Conservation (phyloP, 2,888 invertebrate genomes). For the Drosophila acutilabella region DNA sequence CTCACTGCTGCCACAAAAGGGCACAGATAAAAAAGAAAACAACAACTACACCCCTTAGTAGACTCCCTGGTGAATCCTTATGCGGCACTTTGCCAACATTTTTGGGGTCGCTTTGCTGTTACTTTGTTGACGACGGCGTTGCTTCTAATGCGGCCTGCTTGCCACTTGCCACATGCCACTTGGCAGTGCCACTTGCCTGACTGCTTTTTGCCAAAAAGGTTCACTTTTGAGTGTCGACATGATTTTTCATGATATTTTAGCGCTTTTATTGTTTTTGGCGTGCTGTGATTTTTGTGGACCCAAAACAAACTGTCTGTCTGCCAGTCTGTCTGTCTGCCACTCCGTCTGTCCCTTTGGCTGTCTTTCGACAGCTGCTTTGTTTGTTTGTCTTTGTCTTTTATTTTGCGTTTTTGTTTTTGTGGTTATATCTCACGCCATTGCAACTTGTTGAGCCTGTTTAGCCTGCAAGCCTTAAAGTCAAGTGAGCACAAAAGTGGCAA, state of each 20-base stretch:
- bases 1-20: neutral
- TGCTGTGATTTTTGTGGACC: slow-evolving; percentile 62
- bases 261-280: slow-evolving; percentile 77
- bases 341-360: slow-evolving; percentile 11
- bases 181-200: slow-evolving; percentile 7
- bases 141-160: slow-evolving; percentile 66
- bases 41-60: slow-evolving; percentile 14
- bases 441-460: slow-evolving; percentile 63
- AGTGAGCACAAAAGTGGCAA: slow-evolving; percentile 65
- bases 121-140: slow-evolving; percentile 53
- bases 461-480: slow-evolving; percentile 66
- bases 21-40: slow-evolving; percentile 4
- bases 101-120: slow-evolving; percentile 52
- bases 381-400: slow-evolving; percentile 20
- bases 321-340: slow-evolving; percentile 11
- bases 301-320: slow-evolving; percentile 34
- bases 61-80: slow-evolving; percentile 47
- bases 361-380: slow-evolving; percentile 19
- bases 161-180: slow-evolving; percentile 19
- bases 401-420: slow-evolving; percentile 21
- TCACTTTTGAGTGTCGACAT: slow-evolving; percentile 76
- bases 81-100: slow-evolving; percentile 76
- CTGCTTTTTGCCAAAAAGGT: slow-evolving; percentile 55
- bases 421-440: slow-evolving; percentile 38
- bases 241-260: slow-evolving; percentile 74